A percentile compares a stretch with the other conserved stretches of the same genome.
Evolutionary conservation across 2,797 vertebrate genomes (phyloP).

Genomic region (Macropodus opercularis): DNA sequence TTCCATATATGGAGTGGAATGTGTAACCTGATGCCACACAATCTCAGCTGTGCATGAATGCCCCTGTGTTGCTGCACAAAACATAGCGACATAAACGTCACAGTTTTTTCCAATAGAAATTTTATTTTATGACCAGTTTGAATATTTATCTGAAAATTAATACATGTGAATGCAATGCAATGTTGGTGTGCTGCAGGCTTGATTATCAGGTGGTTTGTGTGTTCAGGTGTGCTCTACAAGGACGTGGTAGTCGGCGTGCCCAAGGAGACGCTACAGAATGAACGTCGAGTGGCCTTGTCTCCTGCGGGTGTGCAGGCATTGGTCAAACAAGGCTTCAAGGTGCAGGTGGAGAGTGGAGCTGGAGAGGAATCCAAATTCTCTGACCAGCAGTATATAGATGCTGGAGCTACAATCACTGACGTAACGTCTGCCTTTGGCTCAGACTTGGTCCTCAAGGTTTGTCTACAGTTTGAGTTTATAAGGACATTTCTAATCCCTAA

Average conservation of each 20-base stretch:
- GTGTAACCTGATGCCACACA: constrained; percentile 74
- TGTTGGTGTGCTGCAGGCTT: background rate
- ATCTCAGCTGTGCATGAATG: constrained; percentile 11
- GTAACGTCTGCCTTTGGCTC: constrained; percentile 74
- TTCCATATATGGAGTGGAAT: constrained; percentile 78
- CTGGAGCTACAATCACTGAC: constrained; percentile 75
- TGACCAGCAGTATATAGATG: constrained; percentile 76
- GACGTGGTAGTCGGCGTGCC: constrained; percentile 80
- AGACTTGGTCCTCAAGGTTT: constrained; percentile 81
- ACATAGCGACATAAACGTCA: background rate
- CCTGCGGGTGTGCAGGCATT: constrained; percentile 73
- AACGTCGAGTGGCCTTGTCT: constrained; percentile 79
- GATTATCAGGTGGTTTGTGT: constrained; percentile 8
- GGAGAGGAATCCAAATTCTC: constrained; percentile 82
- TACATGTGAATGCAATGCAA: background rate
- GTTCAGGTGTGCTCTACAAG: constrained; percentile 74
- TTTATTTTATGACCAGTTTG: background rate
- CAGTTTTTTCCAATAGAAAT: background rate
- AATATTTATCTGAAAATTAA: background rate
- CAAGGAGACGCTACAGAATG: constrained; percentile 78
- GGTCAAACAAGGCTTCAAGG: constrained; percentile 82
- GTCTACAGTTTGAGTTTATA: background rate
- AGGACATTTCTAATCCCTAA: background rate
- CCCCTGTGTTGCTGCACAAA: constrained; percentile 1
- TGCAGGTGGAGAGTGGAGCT: constrained; percentile 80